Base-by-base conservation (phyloP, 2,113 vertebrate genomes). In the Stomatorhinus ivindoensis region DNA sequence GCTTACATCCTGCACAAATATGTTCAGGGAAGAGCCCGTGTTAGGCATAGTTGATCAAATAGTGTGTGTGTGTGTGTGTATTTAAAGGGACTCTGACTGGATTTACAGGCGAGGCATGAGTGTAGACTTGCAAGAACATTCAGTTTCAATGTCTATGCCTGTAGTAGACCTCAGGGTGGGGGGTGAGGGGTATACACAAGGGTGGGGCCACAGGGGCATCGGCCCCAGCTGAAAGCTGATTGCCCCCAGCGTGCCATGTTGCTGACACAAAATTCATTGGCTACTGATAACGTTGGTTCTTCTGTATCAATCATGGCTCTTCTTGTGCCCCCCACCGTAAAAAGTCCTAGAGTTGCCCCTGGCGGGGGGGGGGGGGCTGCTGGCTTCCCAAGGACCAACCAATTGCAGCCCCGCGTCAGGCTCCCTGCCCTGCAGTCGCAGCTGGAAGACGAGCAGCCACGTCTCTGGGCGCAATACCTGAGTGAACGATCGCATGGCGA, bases 401-500 rank as follows among this genome's bases (percentile, higher is more conserved):
- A n/a, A 61, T n/a, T 1, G 55, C 55, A 61, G 24, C 24, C 58
- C 19, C 0, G 1, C 1, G 2, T 65, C 24, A 11, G n/a, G 24
- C 7, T 0, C 8, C 58, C 58, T 27, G 10, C 24, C 58, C 24
- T n/a, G 58, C 55, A 50, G 92, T 93, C 65, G 91, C 90, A 90
- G 92, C n/a, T 27, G 2, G n/a, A 27, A 90, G 51, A 42, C 24
- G 83, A 89, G 89, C 50, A 55, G 80, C 87, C 80, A 17, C 83
- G 91, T 89, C 89, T 50, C 84, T 65, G 90, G 85, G 90, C 65
- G 82, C 44, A 58, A 17, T 61, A 82, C 73, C 17, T 90, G 92
- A 94, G 93, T 92, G 80, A 91, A 91, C 88, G 83, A 93, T 93
- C 89, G 90, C 89, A 92, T 69, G 55, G 47, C 89, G 89, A 92